These are phyloP conservation scores for Oxyruncus cristatus DNA, from an alignment of 2,113 vertebrate genomes.

Conservation along the genomic window DNA sequence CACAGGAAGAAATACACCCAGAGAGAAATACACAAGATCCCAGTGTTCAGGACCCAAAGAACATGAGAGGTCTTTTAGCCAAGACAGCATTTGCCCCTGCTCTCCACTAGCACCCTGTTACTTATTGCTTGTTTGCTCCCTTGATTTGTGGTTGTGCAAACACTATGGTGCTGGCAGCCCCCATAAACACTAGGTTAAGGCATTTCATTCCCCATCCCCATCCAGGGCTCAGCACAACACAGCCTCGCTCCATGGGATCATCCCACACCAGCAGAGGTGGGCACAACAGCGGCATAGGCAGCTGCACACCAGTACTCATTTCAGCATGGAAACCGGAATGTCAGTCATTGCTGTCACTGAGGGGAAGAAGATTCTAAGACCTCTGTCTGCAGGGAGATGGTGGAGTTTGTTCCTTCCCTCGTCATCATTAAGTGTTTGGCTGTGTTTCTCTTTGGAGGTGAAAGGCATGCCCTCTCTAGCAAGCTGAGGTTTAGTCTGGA, in stretches of 20 bases:
- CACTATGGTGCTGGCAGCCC: background rate
- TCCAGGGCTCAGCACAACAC: background rate
- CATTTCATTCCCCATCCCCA: rapidly evolving
- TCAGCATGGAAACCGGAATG: background rate
- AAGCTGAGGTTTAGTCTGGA: background rate
- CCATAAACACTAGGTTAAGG: background rate
- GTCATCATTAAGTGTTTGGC: background rate
- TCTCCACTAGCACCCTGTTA: rapidly evolving
- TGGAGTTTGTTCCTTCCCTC: background rate
- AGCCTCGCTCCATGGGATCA: rapidly evolving
- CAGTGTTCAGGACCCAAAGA: background rate
- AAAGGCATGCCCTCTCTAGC: background rate
- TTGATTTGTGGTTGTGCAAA: background rate
- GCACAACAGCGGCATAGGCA: background rate
- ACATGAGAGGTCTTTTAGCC: background rate
- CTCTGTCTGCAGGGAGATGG: background rate
- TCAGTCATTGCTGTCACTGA: background rate
- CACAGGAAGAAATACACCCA: background rate
- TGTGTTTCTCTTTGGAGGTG: background rate
- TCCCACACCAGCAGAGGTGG: background rate
- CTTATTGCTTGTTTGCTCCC: background rate
- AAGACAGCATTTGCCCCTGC: background rate
- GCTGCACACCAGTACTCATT: background rate
- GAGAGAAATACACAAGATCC: background rate
- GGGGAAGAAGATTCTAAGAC: background rate